phyloP scores from a whole-genome alignment of 2,113 vertebrate genomes.

The Cairina moschata region DNA sequence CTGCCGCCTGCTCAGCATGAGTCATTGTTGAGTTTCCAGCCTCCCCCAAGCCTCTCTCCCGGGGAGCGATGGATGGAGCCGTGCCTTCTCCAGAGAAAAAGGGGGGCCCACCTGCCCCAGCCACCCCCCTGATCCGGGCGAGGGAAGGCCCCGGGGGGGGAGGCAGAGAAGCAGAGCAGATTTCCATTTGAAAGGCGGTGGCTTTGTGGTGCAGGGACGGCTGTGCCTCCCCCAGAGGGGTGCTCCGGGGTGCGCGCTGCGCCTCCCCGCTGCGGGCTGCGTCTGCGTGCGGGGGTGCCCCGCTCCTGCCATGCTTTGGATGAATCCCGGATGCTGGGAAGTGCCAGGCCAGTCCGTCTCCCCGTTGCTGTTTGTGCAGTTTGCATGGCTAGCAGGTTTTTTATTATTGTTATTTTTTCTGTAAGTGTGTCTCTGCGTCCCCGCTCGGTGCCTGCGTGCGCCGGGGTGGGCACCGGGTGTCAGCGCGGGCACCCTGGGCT shows the following conservation, averaged over 20 bases:
- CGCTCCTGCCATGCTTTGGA: not conserved
- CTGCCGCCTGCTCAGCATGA: conserved; percentile 26
- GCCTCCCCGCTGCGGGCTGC: not conserved
- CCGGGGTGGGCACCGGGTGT: not conserved
- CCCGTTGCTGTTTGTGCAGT: not conserved
- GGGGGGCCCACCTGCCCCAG: not conserved
- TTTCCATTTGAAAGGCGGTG: not conserved
- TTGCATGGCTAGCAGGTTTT: conserved; percentile 11
- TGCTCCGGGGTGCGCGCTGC: not conserved
- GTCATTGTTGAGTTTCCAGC: conserved; percentile 50
- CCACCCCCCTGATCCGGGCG: not conserved
- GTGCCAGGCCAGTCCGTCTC: not conserved
- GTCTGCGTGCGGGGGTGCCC: accelerated
- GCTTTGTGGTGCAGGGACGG: not conserved
- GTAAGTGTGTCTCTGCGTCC: accelerated
- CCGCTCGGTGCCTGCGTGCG: not conserved
- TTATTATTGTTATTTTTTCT: not conserved
- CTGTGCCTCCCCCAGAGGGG: not conserved
- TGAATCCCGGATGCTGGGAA: not conserved
- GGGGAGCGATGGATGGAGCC: not conserved
- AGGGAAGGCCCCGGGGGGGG: not conserved
- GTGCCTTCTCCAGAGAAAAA: not conserved
- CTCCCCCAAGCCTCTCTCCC: conserved; percentile 26
- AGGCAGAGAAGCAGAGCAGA: not conserved
- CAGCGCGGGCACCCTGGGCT: not conserved